Percentiles rank a stretch among this genome's conserved stretches.
Evolutionary conservation across 2,797 vertebrate species (phyloP).

Genomic region (Syncerus caffer): DNA sequence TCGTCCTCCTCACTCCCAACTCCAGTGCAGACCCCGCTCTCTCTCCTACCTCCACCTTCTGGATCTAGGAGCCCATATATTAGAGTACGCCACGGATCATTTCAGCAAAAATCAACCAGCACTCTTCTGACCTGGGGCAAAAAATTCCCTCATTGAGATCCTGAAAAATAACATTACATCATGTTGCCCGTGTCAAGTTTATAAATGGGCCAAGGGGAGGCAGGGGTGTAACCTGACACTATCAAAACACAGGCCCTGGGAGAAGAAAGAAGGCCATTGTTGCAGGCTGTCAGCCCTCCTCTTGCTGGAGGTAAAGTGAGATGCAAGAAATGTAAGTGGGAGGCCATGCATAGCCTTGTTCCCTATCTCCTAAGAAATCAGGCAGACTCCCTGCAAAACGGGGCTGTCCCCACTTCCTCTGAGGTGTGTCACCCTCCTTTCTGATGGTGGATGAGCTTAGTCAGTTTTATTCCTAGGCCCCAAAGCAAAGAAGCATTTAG

Average conservation of each 20-base stretch:
- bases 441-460: not conserved
- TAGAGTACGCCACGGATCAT: conserved; percentile 76
- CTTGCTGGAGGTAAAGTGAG: conserved; percentile 73
- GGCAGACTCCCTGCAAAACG: not conserved
- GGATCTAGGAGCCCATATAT: conserved; percentile 19
- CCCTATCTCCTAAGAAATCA: not conserved
- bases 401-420: not conserved
- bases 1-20: not conserved
- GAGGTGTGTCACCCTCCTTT: not conserved
- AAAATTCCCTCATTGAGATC: conserved; percentile 87
- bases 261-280: conserved; percentile 90
- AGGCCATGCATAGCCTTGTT: not conserved
- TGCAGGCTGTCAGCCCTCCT: conserved; percentile 60
- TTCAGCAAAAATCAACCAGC: conserved; percentile 83
- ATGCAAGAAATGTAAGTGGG: conserved; percentile 7
- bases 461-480: rapidly evolving
- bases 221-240: conserved; percentile 90
- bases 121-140: conserved; percentile 84
- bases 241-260: conserved; percentile 86
- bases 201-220: conserved; percentile 83
- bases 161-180: conserved; percentile 94
- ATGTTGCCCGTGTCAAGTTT: conserved; percentile 86
- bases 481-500: not conserved
- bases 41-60: not conserved
- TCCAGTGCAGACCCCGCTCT: not conserved